A percentile compares a stretch with the other conserved stretches of the same genome.
Conservation (phyloP, 53 echinoderm and acorn worm species). For the Crossaster papposus region DNA sequence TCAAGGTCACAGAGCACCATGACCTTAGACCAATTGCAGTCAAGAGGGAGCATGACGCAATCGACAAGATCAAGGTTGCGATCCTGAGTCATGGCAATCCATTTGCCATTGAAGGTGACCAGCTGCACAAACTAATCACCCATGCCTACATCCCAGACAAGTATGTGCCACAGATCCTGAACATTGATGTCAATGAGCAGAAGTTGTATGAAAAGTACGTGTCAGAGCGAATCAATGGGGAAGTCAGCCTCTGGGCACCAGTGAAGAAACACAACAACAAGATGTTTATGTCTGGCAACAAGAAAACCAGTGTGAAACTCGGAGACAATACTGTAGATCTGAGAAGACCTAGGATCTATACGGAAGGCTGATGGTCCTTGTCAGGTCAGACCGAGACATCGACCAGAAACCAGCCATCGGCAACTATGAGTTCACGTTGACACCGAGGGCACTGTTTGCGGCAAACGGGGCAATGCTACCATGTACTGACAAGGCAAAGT, state of each 20-base stretch:
- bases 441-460: constrained; percentile 63
- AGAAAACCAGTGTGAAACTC: constrained; percentile 20
- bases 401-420: constrained; percentile 45
- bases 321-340: constrained; percentile 45
- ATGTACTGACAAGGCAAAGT: constrained; percentile 58
- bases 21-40: constrained; percentile 6
- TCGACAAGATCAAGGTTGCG: constrained; percentile 61
- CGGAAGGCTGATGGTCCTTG: constrained; percentile 60
- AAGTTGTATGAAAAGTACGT: constrained; percentile 54
- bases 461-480: constrained; percentile 54
- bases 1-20: background rate
- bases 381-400: constrained; percentile 66
- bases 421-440: constrained; percentile 51
- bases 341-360: constrained; percentile 71
- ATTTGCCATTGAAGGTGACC: constrained; percentile 19
- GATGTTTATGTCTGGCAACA: constrained; percentile 9
- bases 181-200: constrained; percentile 50
- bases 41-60: background rate
- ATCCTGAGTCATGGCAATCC: constrained; percentile 67
- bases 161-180: constrained; percentile 64
- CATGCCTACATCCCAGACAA: constrained; percentile 63
- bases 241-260: constrained; percentile 63
- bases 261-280: constrained; percentile 64
- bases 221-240: constrained; percentile 16
- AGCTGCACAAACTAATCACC: constrained; percentile 36